A percentile compares a stretch with the other conserved stretches of the same genome.
These are phyloP conservation scores for Drosophila nr. fundita DNA, from an alignment of 2,888 invertebrate genomes.

Conservation along the genomic window DNA sequence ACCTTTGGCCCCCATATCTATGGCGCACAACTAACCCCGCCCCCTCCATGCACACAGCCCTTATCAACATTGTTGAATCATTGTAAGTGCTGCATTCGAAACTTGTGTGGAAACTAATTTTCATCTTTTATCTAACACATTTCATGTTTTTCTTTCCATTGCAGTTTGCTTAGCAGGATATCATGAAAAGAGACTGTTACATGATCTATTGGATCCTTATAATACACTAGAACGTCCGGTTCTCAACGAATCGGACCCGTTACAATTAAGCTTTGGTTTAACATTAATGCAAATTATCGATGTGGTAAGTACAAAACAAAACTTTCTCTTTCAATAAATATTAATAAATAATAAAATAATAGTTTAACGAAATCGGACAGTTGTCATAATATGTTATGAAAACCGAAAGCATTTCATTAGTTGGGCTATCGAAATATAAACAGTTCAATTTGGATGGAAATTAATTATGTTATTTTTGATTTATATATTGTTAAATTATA, in stretches of 20 bases:
- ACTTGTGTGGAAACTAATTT: constrained; percentile 36
- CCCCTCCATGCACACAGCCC: neutral
- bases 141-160: constrained; percentile 64
- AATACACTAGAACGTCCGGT: constrained; percentile 97
- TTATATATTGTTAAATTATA: too few species aligned
- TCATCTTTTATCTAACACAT: constrained; percentile 26
- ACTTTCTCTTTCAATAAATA: neutral
- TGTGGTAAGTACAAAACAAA: constrained; percentile 90
- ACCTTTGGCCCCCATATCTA: constrained; percentile 17
- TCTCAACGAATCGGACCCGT: constrained; percentile 97
- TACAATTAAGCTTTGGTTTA: constrained; percentile 97
- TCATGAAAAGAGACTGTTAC: constrained; percentile 96
- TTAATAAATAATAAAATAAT: neutral
- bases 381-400: neutral
- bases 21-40: neutral
- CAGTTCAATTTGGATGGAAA: too few species aligned
- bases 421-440: too few species aligned
- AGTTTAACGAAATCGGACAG: neutral
- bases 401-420: too few species aligned
- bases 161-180: constrained; percentile 89
- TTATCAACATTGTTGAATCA: constrained; percentile 21
- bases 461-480: too few species aligned
- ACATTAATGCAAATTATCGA: constrained; percentile 99
- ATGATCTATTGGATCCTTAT: constrained; percentile 96
- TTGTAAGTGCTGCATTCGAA: constrained; percentile 33